Base-by-base conservation (phyloP, 1,140 invertebrate genomes). In the Wasmannia auropunctata region DNA sequence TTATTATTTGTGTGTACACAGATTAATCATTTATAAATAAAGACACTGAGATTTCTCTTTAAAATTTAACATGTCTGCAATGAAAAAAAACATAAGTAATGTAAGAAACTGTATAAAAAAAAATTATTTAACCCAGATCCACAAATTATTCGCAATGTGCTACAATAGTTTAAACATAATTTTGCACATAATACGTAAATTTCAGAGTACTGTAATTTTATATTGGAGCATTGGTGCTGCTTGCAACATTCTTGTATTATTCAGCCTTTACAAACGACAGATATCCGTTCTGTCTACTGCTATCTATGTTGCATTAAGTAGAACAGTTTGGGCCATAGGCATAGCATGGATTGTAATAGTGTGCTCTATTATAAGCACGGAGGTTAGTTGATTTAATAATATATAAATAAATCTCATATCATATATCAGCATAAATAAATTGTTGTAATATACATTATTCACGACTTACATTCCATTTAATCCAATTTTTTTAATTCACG, bases 261-360 rank as follows among this genome's bases (percentile, higher is more conserved):
- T 96, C 85, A 93, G 94, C 4, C 58, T 95, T 0, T 91, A 86
- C 10, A 88, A 94, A 1, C 93, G 89, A 74, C 60, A 94, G n/a
- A 88, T 96, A 54, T 92, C 95, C 0, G 76, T 95, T 0, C 43
- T 94, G 16, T 58, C 88, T 16, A 90, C 94, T 19, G 92, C 95
- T 0, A 34, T 95, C 74, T 96, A 96, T 62, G 91, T 93, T 19
- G 92, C 92, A 0, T 75, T 95, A 11, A 93, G 93, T 51, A 93
- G 95, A 89, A 94, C 94, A 5, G 51, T 93, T 22, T 96, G 96
- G 96, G 95, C 93, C 19, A 31, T 96, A 8, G 95, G 95, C 5
- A 87, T 96, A 14, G 93, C 93, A 40, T 96, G 96, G 96, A 56
- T 96, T 8, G 63, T 95, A n/a, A 91, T 96, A 16, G 95, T 95